These are phyloP conservation scores for Drosophila athabasca DNA, from an alignment of 1,140 invertebrate genomes.

Conservation along the genomic window DNA sequence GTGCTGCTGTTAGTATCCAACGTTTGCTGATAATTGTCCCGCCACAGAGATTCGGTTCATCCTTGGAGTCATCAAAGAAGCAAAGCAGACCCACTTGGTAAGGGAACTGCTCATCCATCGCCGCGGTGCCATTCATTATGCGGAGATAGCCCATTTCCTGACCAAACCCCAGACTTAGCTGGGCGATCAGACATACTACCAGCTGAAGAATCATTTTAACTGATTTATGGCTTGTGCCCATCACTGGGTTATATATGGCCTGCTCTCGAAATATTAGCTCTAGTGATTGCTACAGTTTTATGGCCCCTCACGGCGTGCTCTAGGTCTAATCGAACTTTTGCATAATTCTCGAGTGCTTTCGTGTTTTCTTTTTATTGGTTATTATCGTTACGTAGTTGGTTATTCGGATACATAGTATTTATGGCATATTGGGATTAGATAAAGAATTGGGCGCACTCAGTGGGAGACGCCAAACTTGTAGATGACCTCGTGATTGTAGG, in stretches of 20 bases:
- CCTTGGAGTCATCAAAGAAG: constrained; percentile 9
- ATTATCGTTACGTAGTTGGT: constrained; percentile 25
- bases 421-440: constrained; percentile 14
- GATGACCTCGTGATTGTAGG: constrained; percentile 87
- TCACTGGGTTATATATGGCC: constrained; percentile 31
- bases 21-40: constrained; percentile 43
- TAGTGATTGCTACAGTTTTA: constrained; percentile 21
- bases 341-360: constrained; percentile 13
- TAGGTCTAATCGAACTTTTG: constrained; percentile 17
- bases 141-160: constrained; percentile 40
- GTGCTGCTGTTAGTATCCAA: constrained; percentile 63
- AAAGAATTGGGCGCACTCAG: background rate
- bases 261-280: background rate
- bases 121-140: constrained; percentile 49
- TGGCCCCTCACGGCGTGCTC: constrained; percentile 18
- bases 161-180: background rate
- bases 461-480: constrained; percentile 85
- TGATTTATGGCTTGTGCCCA: constrained; percentile 2
- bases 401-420: constrained; percentile 22
- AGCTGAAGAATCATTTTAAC: constrained; percentile 21
- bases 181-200: constrained; percentile 21
- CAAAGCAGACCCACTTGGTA: constrained; percentile 45
- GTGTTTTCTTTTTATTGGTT: constrained; percentile 55
- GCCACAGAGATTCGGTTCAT: constrained; percentile 35
- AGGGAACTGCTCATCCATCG: constrained; percentile 33